Evolutionary conservation across 1,140 invertebrate genomes (phyloP).

Genomic region (Adelges cooleyi): DNA sequence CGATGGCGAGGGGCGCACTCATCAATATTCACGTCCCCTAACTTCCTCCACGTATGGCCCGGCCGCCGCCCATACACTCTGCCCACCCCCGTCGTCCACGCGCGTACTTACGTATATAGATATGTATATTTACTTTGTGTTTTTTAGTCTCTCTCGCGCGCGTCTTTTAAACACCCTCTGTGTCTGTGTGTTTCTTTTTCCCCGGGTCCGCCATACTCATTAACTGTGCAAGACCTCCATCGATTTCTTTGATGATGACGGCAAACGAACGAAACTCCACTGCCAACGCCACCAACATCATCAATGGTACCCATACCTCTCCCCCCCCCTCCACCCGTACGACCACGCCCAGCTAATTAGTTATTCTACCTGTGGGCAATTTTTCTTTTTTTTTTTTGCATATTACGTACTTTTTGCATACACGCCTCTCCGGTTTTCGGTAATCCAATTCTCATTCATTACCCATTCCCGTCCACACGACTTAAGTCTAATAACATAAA

Average conservation of each 20-base stretch:
- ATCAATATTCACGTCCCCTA: slow-evolving; percentile 29
- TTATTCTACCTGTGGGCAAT: slow-evolving; percentile 20
- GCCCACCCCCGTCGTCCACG: neutral
- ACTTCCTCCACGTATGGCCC: slow-evolving; percentile 23
- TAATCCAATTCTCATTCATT: too few species aligned
- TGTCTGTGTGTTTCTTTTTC: slow-evolving; percentile 24
- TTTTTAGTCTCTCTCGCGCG: slow-evolving; percentile 26
- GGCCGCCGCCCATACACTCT: neutral
- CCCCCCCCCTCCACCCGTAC: neutral
- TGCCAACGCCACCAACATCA: neutral
- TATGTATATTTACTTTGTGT: slow-evolving; percentile 21
- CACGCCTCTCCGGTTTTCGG: too few species aligned
- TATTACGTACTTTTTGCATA: too few species aligned
- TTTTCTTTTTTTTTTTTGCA: slow-evolving; percentile 7
- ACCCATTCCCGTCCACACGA: too few species aligned
- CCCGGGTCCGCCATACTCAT: slow-evolving; percentile 26
- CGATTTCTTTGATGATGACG: slow-evolving; percentile 28
- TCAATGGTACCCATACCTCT: neutral
- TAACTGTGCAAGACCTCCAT: slow-evolving; percentile 29
- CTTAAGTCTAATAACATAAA: too few species aligned
- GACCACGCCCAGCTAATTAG: slow-evolving; percentile 28
- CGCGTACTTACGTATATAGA: neutral
- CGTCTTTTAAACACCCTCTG: slow-evolving; percentile 28
- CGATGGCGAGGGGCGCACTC: slow-evolving; percentile 5
- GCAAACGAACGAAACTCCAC: slow-evolving; percentile 24